Base-by-base conservation (phyloP, 1,140 invertebrate species). In the Chrysomallon squamiferum region DNA sequence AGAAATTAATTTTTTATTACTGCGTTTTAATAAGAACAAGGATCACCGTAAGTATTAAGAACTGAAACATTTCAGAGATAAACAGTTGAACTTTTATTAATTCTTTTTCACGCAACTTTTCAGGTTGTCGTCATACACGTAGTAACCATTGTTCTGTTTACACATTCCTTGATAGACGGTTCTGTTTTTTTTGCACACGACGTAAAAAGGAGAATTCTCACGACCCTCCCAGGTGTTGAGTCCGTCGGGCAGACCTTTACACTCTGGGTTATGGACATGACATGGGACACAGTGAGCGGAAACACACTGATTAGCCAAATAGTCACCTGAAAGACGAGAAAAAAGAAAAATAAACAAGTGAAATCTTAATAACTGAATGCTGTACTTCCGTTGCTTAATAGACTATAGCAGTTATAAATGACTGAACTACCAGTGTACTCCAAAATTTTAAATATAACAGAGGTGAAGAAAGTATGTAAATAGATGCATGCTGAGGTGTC, bases 131-230 rank as follows among this genome's bases (percentile, higher is more conserved):
- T 38, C 35, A 38, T 7, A 38, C 6, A 38, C 15, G 35, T 7
- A 38, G 35, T 5, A 38, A 15, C 35, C 35, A 15, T 38, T 38
- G 35, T 38, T 7, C 5, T 7, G 15, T 5, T 38, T 38, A 27
- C 67, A 69, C 33, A 13, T 15, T 11, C 67, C 67, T 7, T 68
- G 63, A 27, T 68, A 59, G 6, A 77, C 49, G 5, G 61, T 65
- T 38, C 77, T 71, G 49, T 74, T 68, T 25, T 72, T 62, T 29
- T 68, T 58, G 62, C 77, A 80, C 2, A 65, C 52, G 9, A 76
- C 66, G 57, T 71, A 78, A 18, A 59, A 62, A 3, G 65, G 65
- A 3, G 67, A 65, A 65, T 70, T 71, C 15, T 32, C 32, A 3
- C 70, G 0, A 61, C 67, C 29, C 29, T 15, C 66, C 47, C 73